Percentiles rank a stretch among this genome's conserved stretches.
phyloP scores from a whole-genome alignment of 2,888 invertebrate genomes.

The Lumbricus terrestris region DNA sequence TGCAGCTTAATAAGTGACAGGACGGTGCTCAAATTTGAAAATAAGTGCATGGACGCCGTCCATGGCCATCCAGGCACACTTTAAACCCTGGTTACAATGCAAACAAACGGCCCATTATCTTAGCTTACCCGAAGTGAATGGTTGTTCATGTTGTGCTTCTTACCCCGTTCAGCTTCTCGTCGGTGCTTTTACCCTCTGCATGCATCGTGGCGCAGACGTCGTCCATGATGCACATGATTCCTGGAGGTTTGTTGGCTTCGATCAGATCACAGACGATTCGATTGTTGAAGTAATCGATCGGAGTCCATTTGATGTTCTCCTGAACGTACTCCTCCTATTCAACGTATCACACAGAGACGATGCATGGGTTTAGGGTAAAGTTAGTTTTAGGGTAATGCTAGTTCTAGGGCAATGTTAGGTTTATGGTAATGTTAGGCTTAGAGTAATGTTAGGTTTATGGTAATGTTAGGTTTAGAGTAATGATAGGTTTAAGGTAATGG shows the following conservation, averaged over 20 bases:
- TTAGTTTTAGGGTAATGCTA: too few relatives aligned
- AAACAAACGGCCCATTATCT: neutral
- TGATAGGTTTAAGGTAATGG: too few relatives aligned
- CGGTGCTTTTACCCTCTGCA: conserved; percentile 67
- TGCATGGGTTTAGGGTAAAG: too few relatives aligned
- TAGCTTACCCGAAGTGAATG: neutral
- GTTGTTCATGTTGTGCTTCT: conserved; percentile 7
- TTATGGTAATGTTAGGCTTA: too few relatives aligned
- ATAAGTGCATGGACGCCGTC: too few relatives aligned
- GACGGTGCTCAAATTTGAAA: too few relatives aligned
- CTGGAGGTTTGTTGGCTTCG: conserved; percentile 66
- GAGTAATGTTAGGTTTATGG: too few relatives aligned
- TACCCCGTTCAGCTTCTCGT: conserved; percentile 60
- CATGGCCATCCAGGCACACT: too few relatives aligned
- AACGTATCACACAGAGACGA: neutral
- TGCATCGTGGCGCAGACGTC: conserved; percentile 72
- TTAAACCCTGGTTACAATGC: too few relatives aligned
- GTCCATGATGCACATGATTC: conserved; percentile 69
- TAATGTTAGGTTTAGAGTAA: too few relatives aligned
- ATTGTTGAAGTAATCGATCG: conserved; percentile 72
- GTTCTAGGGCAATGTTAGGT: too few relatives aligned
- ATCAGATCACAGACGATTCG: conserved; percentile 71
- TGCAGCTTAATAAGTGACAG: too few relatives aligned
- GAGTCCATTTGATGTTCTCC: conserved; percentile 70
- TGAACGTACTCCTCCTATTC: conserved; percentile 69